Evolutionary conservation across 2,888 invertebrate species (phyloP).

Genomic region (Desoria tigrina): DNA sequence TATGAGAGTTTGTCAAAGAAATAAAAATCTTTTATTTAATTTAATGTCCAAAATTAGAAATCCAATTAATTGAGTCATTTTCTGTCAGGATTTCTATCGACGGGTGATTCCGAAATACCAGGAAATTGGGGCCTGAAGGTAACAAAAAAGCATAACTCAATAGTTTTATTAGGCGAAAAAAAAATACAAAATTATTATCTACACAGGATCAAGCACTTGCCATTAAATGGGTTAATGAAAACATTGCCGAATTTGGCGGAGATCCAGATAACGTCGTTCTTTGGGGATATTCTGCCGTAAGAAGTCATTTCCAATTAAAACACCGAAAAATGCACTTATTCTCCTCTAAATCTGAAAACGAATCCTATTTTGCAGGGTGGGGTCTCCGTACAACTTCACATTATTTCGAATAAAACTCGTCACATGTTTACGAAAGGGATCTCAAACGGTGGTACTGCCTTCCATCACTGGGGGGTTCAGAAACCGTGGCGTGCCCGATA

Average conservation of each 20-base stretch:
- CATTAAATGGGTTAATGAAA: slow-evolving; percentile 32
- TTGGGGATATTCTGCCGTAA: slow-evolving; percentile 32
- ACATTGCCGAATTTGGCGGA: slow-evolving; percentile 37
- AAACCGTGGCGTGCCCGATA: slow-evolving; percentile 15
- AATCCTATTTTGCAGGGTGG: slow-evolving; percentile 24
- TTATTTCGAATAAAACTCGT: slow-evolving; percentile 36
- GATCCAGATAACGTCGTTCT: slow-evolving; percentile 24
- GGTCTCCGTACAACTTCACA: slow-evolving; percentile 44
- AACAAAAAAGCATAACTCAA: too few species aligned
- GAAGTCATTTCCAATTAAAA: background rate
- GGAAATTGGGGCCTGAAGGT: slow-evolving; percentile 38
- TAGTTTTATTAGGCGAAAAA: too few species aligned
- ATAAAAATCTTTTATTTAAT: too few species aligned
- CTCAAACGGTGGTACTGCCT: slow-evolving; percentile 41
- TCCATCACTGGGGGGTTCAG: slow-evolving; percentile 37
- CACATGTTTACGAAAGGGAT: slow-evolving; percentile 37
- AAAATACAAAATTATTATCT: too few species aligned
- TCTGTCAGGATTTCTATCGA: slow-evolving; percentile 32
- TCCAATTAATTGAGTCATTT: too few species aligned
- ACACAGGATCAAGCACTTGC: slow-evolving; percentile 41
- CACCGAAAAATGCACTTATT: too few species aligned
- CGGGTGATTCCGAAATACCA: slow-evolving; percentile 26
- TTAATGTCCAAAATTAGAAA: too few species aligned
- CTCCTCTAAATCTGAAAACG: too few species aligned
- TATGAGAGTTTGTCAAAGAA: too few species aligned